Conservation (phyloP, 1,140 invertebrate species). For the Zaprionus ghesquierei region DNA sequence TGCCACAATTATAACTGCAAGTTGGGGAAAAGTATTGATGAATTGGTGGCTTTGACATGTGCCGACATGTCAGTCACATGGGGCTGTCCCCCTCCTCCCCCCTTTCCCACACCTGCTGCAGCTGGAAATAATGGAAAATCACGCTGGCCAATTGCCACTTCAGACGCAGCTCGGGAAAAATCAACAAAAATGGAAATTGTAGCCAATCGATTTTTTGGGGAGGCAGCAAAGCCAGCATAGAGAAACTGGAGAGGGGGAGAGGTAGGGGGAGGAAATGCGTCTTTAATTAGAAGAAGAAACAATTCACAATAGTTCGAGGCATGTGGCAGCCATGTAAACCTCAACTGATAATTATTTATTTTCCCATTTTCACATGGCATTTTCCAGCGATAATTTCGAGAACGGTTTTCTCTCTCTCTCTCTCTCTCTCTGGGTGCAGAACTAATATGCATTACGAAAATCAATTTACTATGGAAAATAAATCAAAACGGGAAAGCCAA, state of each 20-base stretch:
- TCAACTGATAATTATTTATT: slow-evolving; percentile 72
- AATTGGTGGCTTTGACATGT: slow-evolving; percentile 68
- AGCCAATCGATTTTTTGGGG: slow-evolving; percentile 72
- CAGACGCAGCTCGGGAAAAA: slow-evolving; percentile 44
- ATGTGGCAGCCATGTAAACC: slow-evolving; percentile 31
- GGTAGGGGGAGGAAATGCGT: slow-evolving; percentile 39
- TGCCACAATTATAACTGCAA: slow-evolving; percentile 55
- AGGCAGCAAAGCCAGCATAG: not conserved
- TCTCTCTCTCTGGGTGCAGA: slow-evolving; percentile 49
- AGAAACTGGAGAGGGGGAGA: not conserved
- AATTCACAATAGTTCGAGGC: slow-evolving; percentile 9
- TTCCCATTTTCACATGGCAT: slow-evolving; percentile 61
- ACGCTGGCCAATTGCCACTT: slow-evolving; percentile 74
- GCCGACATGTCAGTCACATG: slow-evolving; percentile 46
- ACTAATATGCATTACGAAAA: slow-evolving; percentile 81
- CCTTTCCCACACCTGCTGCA: not conserved
- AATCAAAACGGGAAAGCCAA: slow-evolving; percentile 72
- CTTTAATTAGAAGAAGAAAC: slow-evolving; percentile 68
- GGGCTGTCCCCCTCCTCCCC: not conserved
- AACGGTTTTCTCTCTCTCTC: slow-evolving; percentile 10
- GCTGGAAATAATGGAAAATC: slow-evolving; percentile 69
- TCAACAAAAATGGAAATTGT: slow-evolving; percentile 79
- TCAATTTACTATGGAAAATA: slow-evolving; percentile 79
- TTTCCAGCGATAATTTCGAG: slow-evolving; percentile 60
- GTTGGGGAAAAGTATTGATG: not conserved